Percentiles rank a stretch among this genome's conserved stretches.
These are phyloP conservation scores for Myiothlypis chrysogaster DNA, from an alignment of 2,797 vertebrate species.

Conservation along the genomic window DNA sequence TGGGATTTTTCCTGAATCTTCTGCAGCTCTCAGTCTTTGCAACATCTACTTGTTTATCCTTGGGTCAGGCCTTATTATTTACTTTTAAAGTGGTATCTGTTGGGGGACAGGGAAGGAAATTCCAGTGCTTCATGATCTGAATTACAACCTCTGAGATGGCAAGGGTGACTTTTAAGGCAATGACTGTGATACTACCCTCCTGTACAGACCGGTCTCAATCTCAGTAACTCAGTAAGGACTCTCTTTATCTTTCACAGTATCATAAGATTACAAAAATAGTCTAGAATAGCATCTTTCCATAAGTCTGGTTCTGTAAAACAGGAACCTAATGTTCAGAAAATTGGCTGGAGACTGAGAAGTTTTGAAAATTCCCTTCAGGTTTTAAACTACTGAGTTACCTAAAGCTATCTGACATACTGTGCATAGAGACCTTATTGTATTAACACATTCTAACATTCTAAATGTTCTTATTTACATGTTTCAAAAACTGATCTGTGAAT, in stretches of 20 bases:
- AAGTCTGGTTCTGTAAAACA: background rate
- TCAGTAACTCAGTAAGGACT: background rate
- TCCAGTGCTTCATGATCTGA: background rate
- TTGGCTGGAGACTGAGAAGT: background rate
- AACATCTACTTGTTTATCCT: background rate
- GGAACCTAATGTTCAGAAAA: background rate
- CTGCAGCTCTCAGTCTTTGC: background rate
- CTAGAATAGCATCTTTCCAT: background rate
- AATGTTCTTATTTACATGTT: background rate
- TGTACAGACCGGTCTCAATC: background rate
- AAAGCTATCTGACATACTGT: background rate
- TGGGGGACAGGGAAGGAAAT: background rate
- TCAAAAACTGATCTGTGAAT: background rate
- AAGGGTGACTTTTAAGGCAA: background rate
- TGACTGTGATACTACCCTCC: background rate
- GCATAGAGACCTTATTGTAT: background rate
- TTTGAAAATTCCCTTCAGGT: background rate
- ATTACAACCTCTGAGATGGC: background rate
- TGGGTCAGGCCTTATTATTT: background rate
- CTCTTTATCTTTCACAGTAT: background rate
- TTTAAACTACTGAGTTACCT: background rate
- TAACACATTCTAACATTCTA: background rate
- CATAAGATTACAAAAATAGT: background rate
- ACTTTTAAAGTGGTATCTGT: background rate
- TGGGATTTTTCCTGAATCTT: background rate